Evolutionary conservation across 2,113 vertebrate genomes (phyloP), one percentile per base, ranked within the genome.

Genomic region (Chionis minor): DNA sequence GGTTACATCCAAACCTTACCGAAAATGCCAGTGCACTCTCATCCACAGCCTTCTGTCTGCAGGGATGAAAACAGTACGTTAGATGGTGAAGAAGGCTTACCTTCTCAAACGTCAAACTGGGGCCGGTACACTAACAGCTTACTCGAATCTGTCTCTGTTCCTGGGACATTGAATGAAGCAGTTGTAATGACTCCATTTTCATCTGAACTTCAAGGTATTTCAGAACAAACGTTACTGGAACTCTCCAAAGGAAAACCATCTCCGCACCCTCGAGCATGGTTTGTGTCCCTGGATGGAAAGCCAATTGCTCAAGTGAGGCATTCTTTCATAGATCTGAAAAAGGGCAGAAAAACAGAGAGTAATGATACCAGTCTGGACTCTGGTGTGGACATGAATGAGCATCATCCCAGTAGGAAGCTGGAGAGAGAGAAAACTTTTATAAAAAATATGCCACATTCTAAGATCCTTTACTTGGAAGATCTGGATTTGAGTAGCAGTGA

Each of bases 321-420:
- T 96, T 99, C 99, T 49, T 99, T 99, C 85, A 99, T 99, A 54
- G 99, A 99, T 96, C 98, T 99, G 82, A 98, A 98, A 91, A 98
- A 98, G 92, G 98, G 98, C 67, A 98, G 98, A 74, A 98, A 99
- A 10, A 97, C 98, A 4, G 99, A 99, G 97, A 99, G 99, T 94
- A 99, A 99, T 6, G 99, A 99, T 94, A 99, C 99, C 30, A 99
- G 99, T 94, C 98, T 99, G 86, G 99, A 99, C 96, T 99, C 99
- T 2, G 99, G 99, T 6, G 99, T 99, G 89, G 99, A 99, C 96
- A 99, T 99, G 99, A 99, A 99, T 28, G 99, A 99, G 96, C 99
- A 98, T 38, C 99, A 98, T 85, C 98, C 98, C 12, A 97, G 94
- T 85, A 97, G 98, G 94, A 98, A 97, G 23, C 97, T 99, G 33